Evolutionary conservation across 2,113 vertebrate species (phyloP), one percentile per base, ranked within the genome.

Genomic region (Hyaena hyaena): DNA sequence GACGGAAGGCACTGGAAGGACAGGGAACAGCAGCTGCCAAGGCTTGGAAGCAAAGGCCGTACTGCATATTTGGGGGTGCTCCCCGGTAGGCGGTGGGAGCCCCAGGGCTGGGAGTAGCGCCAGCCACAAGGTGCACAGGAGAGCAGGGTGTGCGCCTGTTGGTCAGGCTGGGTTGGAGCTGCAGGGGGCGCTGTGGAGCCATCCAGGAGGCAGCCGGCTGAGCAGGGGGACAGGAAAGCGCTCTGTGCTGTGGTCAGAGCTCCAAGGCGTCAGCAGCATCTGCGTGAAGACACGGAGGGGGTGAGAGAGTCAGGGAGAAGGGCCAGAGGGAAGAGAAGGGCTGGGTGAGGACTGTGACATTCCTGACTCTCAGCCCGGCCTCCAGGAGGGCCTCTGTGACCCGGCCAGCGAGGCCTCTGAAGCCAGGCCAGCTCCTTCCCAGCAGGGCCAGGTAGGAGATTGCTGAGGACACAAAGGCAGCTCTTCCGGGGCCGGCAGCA

Each of bases 271-370:
- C 69, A 33, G 28, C n/a, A 39, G 68, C 35, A 3, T 53, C 45
- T 31, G 35, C 0, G 1, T 35, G 81, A 55, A 43, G 65, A 26
- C 4, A 0, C 2, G 0, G 55, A 82, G 53, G 17, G 12, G 10
- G 66, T 4, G 21, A 7, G 24, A 58, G 31, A 68, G 33, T 7
- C 53, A 21, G 12, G 21, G 35, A 35, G 28, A 85, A 14, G 31
- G 48, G 53, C 33, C n/a, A 11, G 33, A 84, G 10, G 12, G 39
- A 15, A 10, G 26, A 15, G 53, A 16, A n/a, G 16, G 16, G 10
- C 10, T 15, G 0, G 1, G 23, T 33, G 61, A 28, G 50, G 79
- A 26, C 61, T 1, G 6, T 1, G 9, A 4, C 4, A 11, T 35
- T 28, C 5, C 2, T 1, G 1, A 12, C 33, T 65, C 1, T 26